Evolutionary conservation across 2,888 invertebrate species (phyloP), one percentile per base, ranked within the genome.

Genomic region (Mantis religiosa): DNA sequence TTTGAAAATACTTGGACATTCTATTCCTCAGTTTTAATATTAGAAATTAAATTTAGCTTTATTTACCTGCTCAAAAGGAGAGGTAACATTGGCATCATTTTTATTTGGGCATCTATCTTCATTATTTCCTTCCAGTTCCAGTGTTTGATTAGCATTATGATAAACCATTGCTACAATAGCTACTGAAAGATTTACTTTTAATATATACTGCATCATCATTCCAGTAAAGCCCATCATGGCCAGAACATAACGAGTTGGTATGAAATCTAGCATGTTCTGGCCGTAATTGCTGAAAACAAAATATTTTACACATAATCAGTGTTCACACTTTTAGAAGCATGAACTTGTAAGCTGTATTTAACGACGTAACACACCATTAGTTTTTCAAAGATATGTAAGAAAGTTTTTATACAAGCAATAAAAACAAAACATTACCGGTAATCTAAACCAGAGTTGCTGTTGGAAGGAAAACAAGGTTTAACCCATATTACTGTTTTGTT

Each of bases 161-260:
- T 6, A 2, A 15, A 89, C 89, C 89, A 89, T 89, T 28, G 83
- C 89, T 41, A 89, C 86, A 86, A 89, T 83, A 12, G 89, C 89
- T 85, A 89, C 41, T 30, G 89, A 89, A 47, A 89, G 54, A 83
- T 82, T 81, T 30, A 89, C 89, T 71, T 87, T 89, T 47, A 89
- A 54, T 20, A 83, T 89, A 41, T 87, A 89, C 28, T 87, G 89
- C 28, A 89, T 28, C 25, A 83, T 54, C 12, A 87, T 28, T 14
- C 89, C 89, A 27, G 81, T 47, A 82, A 89, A 87, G 28, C 87
- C 87, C 71, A 89, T 83, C 27, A 87, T 15, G n/a, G 87, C 89
- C 25, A 89, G 54, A 82, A 87, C 84, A 83, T 84, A 89, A n/a
- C 89, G 41, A 30, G 84, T 47, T 71, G 87, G 87, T 15, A 88